Evolutionary conservation across 1,140 invertebrate species (phyloP), one percentile per base, ranked within the genome.

Genomic region (Rhysida immarginata): DNA sequence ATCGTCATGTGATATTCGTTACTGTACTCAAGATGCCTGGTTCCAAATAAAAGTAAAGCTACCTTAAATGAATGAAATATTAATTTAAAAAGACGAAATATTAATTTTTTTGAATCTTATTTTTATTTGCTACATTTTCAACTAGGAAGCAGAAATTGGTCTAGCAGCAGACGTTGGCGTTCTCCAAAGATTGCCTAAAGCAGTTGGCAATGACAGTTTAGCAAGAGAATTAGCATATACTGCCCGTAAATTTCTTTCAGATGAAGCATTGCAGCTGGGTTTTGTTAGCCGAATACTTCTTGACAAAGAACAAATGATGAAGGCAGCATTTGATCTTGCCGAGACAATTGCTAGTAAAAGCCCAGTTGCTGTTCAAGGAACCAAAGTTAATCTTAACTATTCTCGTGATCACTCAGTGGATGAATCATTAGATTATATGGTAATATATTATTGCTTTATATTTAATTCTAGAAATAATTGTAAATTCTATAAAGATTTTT

Each of bases 101-200:
- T n/a, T n/a, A n/a, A n/a, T 41, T 11, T 41, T 11, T n/a, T 11
- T 41, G 35, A 18, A 24, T 51, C 50, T 1, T 51, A 14, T 26
- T 21, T 23, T 41, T 45, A 20, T 54, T 54, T 18, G n/a, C 14
- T 54, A 45, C n/a, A 43, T 8, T n/a, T n/a, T n/a, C n/a, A n/a
- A n/a, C 42, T 5, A 75, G 70, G 74, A 77, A 62, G 66, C 74
- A 2, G 74, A 76, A 53, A 59, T 77, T 59, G 93, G 92, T 1
- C 75, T 98, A 70, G 88, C 93, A 48, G 91, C 95, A 50, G 95
- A 99, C 77, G 83, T 98, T 35, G 95, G 95, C 24, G 83, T 85
- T 1, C 72, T 99, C 26, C 94, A 98, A 72, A 78, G 94, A 61
- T 71, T 99, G 26, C 93, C 92, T n/a, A 94, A 89, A 75, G 78